Evolutionary conservation across 2,113 vertebrate genomes (phyloP).

Genomic region (Morone saxatilis): DNA sequence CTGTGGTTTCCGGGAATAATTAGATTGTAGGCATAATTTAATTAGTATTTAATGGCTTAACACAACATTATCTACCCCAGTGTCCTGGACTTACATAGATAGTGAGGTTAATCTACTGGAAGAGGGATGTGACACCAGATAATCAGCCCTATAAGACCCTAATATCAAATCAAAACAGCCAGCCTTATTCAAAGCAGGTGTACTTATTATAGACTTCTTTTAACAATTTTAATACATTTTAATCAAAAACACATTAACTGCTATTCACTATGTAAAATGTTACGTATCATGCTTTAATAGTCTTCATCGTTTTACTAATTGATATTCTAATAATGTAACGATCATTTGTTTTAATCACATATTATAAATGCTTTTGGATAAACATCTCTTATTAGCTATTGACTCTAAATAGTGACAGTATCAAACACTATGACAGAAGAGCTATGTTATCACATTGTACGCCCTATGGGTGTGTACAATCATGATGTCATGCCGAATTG

Average conservation of each 20-base stretch:
- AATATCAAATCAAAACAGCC: neutral
- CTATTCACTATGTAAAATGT: neutral
- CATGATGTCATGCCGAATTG: neutral
- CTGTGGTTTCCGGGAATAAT: slow-evolving; percentile 14
- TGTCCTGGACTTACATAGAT: neutral
- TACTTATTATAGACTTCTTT: no score
- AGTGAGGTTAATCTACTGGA: neutral
- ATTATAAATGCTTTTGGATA: neutral
- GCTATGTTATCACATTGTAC: neutral
- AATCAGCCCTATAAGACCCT: neutral
- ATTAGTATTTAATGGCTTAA: slow-evolving; percentile 22
- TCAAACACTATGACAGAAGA: neutral
- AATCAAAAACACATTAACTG: no score
- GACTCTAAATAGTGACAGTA: neutral
- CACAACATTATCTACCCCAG: neutral
- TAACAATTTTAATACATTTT: no score
- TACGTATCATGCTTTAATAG: neutral
- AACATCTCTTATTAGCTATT: neutral
- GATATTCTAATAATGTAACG: no score
- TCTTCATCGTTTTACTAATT: no score
- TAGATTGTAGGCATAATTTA: slow-evolving; percentile 9
- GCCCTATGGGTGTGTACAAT: neutral
- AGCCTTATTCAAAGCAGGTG: neutral
- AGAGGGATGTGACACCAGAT: neutral
- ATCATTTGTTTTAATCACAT: neutral